phyloP scores from a whole-genome alignment of 2,888 invertebrate species.

The Alviniconcha strummeri region DNA sequence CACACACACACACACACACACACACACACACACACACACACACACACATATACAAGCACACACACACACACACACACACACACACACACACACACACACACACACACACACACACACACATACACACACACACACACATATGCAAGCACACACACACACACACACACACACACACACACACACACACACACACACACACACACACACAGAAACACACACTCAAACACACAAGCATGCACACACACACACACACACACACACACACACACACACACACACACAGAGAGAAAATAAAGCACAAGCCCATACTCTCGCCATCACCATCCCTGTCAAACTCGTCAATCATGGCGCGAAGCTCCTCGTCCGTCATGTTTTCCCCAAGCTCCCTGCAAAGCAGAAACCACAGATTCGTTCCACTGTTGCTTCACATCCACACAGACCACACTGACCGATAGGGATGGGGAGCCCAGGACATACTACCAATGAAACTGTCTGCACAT shows the following conservation, averaged over 20 bases:
- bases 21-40: background rate
- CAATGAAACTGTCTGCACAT: too few species aligned
- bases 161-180: background rate
- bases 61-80: background rate
- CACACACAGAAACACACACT: background rate
- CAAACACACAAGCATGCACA: background rate
- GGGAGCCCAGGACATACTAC: too few species aligned
- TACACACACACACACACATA: background rate
- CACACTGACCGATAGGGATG: too few species aligned
- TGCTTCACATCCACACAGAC: background rate
- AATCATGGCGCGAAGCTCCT: slow-evolving; percentile 73
- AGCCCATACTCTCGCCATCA: slow-evolving; percentile 73
- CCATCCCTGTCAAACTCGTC: slow-evolving; percentile 73
- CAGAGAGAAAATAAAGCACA: slow-evolving; percentile 17
- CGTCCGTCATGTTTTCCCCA: slow-evolving; percentile 73
- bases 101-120: background rate
- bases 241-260: background rate
- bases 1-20: background rate
- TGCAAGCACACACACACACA: background rate
- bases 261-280: background rate
- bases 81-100: background rate
- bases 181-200: background rate
- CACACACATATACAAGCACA: too few species aligned
- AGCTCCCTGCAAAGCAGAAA: slow-evolving; percentile 62
- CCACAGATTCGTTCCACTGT: too few species aligned